phyloP scores from a whole-genome alignment of 1,140 invertebrate genomes.

The Globodera rostochiensis region DNA sequence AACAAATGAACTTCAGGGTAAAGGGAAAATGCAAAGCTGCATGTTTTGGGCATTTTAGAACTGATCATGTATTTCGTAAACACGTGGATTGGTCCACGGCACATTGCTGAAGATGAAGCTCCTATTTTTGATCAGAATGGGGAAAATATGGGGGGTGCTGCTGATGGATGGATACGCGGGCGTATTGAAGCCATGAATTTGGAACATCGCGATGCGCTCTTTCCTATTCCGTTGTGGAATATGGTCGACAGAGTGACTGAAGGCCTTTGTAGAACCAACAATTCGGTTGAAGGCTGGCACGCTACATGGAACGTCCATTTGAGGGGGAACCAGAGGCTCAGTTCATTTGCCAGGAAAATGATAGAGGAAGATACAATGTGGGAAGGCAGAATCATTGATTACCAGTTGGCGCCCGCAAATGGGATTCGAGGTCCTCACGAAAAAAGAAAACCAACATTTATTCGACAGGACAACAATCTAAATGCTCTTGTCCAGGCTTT shows the following conservation, averaged over 20 bases:
- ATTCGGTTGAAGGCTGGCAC: background rate
- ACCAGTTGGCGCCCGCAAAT: background rate
- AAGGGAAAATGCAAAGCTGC: too few relatives aligned
- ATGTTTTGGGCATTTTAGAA: background rate
- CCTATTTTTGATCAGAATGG: background rate
- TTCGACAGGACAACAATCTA: background rate
- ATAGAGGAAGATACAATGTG: background rate
- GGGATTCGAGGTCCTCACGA: background rate
- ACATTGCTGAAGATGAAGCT: background rate
- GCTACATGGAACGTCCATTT: background rate
- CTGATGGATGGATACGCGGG: conserved; percentile 1
- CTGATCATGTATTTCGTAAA: background rate
- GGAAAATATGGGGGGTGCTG: background rate
- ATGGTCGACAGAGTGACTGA: background rate
- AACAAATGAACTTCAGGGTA: background rate
- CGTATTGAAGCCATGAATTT: background rate
- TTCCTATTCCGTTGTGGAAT: background rate
- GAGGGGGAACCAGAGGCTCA: background rate
- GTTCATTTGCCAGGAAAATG: background rate
- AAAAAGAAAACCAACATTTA: background rate
- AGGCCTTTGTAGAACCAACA: background rate
- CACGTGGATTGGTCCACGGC: background rate
- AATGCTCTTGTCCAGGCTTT: background rate
- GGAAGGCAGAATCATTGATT: background rate
- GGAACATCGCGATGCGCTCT: background rate